Conservation (phyloP, 2,113 vertebrate genomes). For the Trichechus manatus region DNA sequence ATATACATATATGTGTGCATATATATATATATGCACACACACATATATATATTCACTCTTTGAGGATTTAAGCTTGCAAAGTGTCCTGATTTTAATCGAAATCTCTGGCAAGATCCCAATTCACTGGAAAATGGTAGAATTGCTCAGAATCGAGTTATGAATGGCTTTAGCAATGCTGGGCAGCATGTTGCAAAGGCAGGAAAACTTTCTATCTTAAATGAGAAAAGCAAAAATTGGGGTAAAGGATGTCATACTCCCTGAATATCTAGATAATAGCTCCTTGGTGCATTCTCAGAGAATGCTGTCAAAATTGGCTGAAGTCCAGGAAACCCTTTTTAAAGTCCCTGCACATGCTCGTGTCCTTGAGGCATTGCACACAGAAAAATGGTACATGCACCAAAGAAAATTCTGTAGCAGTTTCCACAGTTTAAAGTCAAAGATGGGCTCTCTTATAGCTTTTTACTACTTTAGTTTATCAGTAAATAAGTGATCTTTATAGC, state of each 20-base stretch:
- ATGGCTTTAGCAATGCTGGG: constrained; percentile 38
- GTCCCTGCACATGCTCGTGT: not conserved
- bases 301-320: constrained; percentile 57
- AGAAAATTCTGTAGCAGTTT: constrained; percentile 60
- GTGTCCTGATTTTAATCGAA: constrained; percentile 45
- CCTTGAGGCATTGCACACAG: not conserved
- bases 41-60: not conserved
- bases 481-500: constrained; percentile 76
- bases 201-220: constrained; percentile 57
- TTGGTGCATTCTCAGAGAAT: constrained; percentile 54
- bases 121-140: constrained; percentile 39
- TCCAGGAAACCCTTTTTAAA: constrained; percentile 64
- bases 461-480: constrained; percentile 71
- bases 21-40: not conserved
- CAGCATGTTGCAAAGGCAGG: not conserved
- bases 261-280: constrained; percentile 64
- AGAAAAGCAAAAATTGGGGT: constrained; percentile 59
- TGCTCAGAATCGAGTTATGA: constrained; percentile 46
- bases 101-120: not conserved
- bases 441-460: constrained; percentile 67
- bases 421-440: constrained; percentile 66
- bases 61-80: constrained; percentile 18
- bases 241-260: constrained; percentile 51
- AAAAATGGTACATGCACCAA: constrained; percentile 46
- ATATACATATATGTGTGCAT: rapidly evolving